Evolutionary conservation across 2,888 invertebrate species (phyloP).

Genomic region (Pelosia muscerda): DNA sequence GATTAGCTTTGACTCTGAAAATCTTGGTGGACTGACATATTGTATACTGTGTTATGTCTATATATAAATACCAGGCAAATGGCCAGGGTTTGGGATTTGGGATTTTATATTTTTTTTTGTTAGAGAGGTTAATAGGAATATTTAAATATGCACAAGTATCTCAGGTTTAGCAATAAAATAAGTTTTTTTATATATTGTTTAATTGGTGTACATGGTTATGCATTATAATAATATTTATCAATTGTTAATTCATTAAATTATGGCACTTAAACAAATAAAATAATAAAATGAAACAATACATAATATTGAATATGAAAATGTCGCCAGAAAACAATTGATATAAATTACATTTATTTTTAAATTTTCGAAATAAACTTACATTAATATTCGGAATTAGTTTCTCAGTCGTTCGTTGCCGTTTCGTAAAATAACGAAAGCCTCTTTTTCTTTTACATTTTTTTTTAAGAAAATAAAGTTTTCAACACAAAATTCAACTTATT

Average conservation of each 20-base stretch:
- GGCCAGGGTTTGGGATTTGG: too few relatives aligned
- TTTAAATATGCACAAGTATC: slow-evolving; percentile 70
- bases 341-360: slow-evolving; percentile 46
- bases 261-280: slow-evolving; percentile 85
- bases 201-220: slow-evolving; percentile 87
- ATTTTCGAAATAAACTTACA: slow-evolving; percentile 70
- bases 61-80: too few relatives aligned
- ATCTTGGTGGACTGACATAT: too few relatives aligned
- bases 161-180: slow-evolving; percentile 26
- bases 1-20: too few relatives aligned
- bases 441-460: slow-evolving; percentile 67
- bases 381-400: slow-evolving; percentile 76
- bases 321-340: slow-evolving; percentile 65
- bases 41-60: too few relatives aligned
- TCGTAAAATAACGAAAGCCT: slow-evolving; percentile 76
- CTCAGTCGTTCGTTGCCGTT: slow-evolving; percentile 86
- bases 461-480: slow-evolving; percentile 81
- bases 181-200: slow-evolving; percentile 76
- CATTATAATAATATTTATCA: slow-evolving; percentile 84
- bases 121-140: background rate
- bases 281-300: slow-evolving; percentile 72
- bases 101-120: too few relatives aligned
- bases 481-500: slow-evolving; percentile 80
- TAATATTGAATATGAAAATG: slow-evolving; percentile 73
- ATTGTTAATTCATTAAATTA: slow-evolving; percentile 86